Evolutionary conservation across 2,888 invertebrate species (phyloP).

Genomic region (Papilio demoleus): DNA sequence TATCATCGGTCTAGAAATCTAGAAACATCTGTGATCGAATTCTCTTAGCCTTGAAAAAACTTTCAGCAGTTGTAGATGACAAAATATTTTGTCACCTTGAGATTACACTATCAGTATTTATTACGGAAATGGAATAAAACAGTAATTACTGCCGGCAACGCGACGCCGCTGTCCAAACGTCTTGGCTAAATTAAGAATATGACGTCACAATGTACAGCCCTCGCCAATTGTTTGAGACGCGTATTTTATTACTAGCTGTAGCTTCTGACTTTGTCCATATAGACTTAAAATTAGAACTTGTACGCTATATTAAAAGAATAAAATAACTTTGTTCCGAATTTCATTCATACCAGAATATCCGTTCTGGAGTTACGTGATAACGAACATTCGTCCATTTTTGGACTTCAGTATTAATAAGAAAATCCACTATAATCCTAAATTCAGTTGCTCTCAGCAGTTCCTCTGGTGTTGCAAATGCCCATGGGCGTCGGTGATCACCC

Average conservation of each 20-base stretch:
- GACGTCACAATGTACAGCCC: neutral
- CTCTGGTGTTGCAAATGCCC: too few species aligned
- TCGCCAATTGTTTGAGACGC: slow-evolving; percentile 1
- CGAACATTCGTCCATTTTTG: neutral
- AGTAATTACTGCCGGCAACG: slow-evolving; percentile 16
- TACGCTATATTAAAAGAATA: neutral
- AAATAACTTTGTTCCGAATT: neutral
- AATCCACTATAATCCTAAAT: too few species aligned
- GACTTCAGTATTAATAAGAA: neutral
- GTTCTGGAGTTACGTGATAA: neutral
- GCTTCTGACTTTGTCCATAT: neutral
- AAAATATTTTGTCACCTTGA: slow-evolving; percentile 6
- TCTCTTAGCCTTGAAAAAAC: neutral
- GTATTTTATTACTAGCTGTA: neutral
- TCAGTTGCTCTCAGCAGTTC: too few species aligned
- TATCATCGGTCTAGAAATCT: neutral
- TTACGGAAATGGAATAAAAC: slow-evolving; percentile 29
- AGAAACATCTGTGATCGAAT: neutral
- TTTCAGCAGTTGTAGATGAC: neutral
- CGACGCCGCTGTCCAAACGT: slow-evolving; percentile 21
- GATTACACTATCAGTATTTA: slow-evolving; percentile 22
- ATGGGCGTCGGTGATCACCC: too few species aligned
- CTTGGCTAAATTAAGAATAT: slow-evolving; percentile 30
- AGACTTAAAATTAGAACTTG: neutral
- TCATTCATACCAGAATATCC: neutral